Conservation (phyloP, 2,888 invertebrate genomes). For the Leptopilina drosophilae region DNA sequence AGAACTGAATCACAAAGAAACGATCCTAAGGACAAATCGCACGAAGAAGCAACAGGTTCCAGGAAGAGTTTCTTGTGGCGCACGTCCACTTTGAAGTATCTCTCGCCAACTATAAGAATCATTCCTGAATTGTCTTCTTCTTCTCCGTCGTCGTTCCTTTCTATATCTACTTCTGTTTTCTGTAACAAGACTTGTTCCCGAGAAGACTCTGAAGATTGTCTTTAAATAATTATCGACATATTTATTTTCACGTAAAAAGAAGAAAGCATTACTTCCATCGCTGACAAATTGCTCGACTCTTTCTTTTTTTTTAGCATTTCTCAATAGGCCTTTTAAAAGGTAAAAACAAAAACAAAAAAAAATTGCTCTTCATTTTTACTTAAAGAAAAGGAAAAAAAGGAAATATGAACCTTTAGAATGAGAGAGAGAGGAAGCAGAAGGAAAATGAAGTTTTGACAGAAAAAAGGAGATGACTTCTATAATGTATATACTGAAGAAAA, state of each 20-base stretch:
- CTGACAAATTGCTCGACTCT: slow-evolving; percentile 32
- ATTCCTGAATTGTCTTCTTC: slow-evolving; percentile 50
- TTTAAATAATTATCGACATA: slow-evolving; percentile 37
- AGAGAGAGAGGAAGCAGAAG: too few relatives aligned
- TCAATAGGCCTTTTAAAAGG: not conserved
- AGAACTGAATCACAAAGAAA: slow-evolving; percentile 61
- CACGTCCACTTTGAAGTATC: slow-evolving; percentile 61
- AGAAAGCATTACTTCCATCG: slow-evolving; percentile 13
- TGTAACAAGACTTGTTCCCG: slow-evolving; percentile 34
- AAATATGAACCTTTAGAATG: not conserved
- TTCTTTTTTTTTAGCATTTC: not conserved
- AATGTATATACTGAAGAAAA: too few relatives aligned
- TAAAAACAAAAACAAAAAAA: not conserved
- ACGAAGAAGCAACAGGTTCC: slow-evolving; percentile 62
- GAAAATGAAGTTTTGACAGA: too few relatives aligned
- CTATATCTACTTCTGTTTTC: slow-evolving; percentile 20
- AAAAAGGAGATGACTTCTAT: too few relatives aligned
- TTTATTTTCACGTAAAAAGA: slow-evolving; percentile 30
- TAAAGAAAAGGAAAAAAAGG: not conserved
- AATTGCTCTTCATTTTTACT: not conserved
- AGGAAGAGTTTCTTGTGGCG: slow-evolving; percentile 65
- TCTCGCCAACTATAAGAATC: slow-evolving; percentile 56
- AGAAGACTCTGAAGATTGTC: slow-evolving; percentile 26
- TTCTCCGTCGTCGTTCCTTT: slow-evolving; percentile 43
- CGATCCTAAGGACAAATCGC: slow-evolving; percentile 59